Evolutionary conservation across 1,140 invertebrate species (phyloP).

Genomic region (Odontomachus brunneus): DNA sequence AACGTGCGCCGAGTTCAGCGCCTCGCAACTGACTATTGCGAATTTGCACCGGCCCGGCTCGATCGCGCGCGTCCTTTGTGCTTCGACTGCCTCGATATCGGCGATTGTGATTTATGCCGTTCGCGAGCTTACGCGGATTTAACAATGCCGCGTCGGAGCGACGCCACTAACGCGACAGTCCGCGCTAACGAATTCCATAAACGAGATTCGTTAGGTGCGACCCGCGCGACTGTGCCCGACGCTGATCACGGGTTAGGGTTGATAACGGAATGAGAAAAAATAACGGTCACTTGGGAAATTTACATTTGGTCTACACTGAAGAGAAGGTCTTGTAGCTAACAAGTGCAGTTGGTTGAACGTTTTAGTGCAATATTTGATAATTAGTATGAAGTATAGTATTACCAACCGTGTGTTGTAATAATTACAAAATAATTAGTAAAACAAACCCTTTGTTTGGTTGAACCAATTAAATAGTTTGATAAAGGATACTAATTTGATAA

Average conservation of each 20-base stretch:
- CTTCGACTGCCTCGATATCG: constrained; percentile 3
- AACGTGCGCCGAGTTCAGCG: constrained; percentile 32
- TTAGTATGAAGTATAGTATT: no score
- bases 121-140: constrained; percentile 47
- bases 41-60: constrained; percentile 21
- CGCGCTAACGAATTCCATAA: constrained; percentile 34
- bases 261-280: not conserved
- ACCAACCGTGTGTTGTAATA: no score
- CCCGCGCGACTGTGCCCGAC: no score
- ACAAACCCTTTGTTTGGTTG: no score
- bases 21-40: constrained; percentile 16
- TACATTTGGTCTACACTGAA: not conserved
- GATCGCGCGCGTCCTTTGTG: constrained; percentile 14
- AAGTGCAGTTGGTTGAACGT: no score
- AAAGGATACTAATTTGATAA: no score
- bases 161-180: constrained; percentile 1
- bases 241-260: not conserved
- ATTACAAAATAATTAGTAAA: no score
- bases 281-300: not conserved
- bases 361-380: no score
- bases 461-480: no score
- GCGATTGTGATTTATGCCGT: constrained; percentile 47
- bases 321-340: not conserved
- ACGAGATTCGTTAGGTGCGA: constrained; percentile 19
- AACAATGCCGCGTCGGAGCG: constrained; percentile 27